Evolutionary conservation across 2,113 vertebrate genomes (phyloP).

Genomic region (Myxocyprinus asiaticus): DNA sequence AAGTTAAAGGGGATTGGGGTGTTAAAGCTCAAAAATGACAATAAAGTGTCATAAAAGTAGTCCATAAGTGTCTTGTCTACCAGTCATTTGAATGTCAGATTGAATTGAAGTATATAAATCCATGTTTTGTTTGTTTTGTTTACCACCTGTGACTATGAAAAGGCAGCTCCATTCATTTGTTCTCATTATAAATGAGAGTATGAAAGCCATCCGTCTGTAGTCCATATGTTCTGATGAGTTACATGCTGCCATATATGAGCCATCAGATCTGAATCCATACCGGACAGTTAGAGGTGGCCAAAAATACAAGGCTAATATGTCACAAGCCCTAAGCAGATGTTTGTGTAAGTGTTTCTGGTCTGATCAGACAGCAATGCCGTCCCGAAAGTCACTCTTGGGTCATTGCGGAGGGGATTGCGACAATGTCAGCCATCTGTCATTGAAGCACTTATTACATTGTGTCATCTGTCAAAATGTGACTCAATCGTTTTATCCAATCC

Average conservation of each 20-base stretch:
- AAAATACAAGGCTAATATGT: too few relatives aligned
- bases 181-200: slow-evolving; percentile 2
- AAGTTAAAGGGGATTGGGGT: too few relatives aligned
- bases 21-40: too few relatives aligned
- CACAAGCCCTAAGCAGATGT: too few relatives aligned
- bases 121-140: slow-evolving; percentile 18
- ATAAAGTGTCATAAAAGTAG: too few relatives aligned
- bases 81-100: slow-evolving; percentile 13
- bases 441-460: background rate
- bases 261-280: background rate
- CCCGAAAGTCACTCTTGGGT: background rate
- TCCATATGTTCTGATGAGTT: background rate
- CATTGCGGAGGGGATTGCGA: background rate
- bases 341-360: too few relatives aligned
- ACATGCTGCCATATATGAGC: background rate
- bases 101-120: slow-evolving; percentile 4
- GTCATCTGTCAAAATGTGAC: too few relatives aligned
- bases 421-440: background rate
- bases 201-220: slow-evolving; percentile 11
- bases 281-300: slow-evolving; percentile 36
- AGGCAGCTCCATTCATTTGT: background rate
- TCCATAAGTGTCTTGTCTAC: too few relatives aligned
- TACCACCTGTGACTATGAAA: background rate
- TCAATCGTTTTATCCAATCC: too few relatives aligned
- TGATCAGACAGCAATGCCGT: too few relatives aligned